Evolutionary conservation across 1,140 invertebrate species (phyloP).

Genomic region (Procambarus virginalis): DNA sequence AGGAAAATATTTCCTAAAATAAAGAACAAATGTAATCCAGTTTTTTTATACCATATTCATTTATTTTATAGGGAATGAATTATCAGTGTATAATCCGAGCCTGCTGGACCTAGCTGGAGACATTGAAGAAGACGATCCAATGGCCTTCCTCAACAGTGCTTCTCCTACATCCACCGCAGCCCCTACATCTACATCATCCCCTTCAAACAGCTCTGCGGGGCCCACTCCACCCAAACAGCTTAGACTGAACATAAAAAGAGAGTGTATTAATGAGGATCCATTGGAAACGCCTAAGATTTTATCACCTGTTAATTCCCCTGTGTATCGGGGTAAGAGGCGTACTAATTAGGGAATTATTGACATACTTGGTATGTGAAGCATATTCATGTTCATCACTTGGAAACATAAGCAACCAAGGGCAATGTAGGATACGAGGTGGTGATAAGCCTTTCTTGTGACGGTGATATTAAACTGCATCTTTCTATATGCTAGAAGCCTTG

Average conservation of each 20-base stretch:
- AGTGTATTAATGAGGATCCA: background rate
- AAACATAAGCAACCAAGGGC: background rate
- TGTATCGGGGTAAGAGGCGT: slow-evolving; percentile 40
- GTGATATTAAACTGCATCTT: slow-evolving; percentile 5
- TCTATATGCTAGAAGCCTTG: background rate
- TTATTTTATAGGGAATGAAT: slow-evolving; percentile 50
- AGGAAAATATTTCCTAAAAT: background rate
- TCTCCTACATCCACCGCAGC: background rate
- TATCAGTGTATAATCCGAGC: slow-evolving; percentile 49
- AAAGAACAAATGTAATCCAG: no score
- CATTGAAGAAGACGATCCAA: slow-evolving; percentile 37
- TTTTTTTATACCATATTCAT: background rate
- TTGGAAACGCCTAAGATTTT: slow-evolving; percentile 26
- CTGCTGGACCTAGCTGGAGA: slow-evolving; percentile 49
- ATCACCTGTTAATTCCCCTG: background rate
- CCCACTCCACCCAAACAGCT: slow-evolving; percentile 41
- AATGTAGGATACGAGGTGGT: background rate
- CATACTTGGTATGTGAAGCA: background rate
- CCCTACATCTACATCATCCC: background rate
- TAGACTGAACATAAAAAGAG: slow-evolving; percentile 41
- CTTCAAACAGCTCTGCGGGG: slow-evolving; percentile 1
- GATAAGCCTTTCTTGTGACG: background rate
- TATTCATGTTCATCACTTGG: background rate
- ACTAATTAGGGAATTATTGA: slow-evolving; percentile 7
- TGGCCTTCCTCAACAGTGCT: slow-evolving; percentile 21